phyloP scores from a whole-genome alignment of 2,797 vertebrate genomes.

The Lycodopsis pacificus region DNA sequence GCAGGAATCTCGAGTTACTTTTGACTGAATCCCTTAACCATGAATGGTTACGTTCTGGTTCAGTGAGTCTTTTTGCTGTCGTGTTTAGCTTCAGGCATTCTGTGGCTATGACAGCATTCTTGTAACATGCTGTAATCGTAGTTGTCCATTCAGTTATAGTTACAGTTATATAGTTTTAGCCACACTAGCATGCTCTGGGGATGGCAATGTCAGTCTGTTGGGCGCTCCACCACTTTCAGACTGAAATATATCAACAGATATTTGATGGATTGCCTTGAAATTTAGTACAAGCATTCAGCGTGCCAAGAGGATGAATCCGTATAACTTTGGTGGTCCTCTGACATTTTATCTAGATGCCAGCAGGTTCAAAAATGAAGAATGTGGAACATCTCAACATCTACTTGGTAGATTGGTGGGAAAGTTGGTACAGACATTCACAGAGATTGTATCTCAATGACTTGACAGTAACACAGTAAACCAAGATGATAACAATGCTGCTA shows the following conservation, averaged over 20 bases:
- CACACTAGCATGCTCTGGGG: neutral
- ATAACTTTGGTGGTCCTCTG: neutral
- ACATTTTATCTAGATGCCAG: neutral
- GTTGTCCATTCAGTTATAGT: neutral
- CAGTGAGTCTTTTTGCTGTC: neutral
- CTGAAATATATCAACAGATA: neutral
- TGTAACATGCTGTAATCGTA: neutral
- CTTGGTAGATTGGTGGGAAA: neutral
- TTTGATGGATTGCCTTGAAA: neutral
- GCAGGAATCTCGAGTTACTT: constrained; percentile 49
- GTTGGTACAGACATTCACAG: neutral
- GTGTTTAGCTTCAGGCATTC: constrained; percentile 3
- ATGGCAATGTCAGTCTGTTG: neutral
- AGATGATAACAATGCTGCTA: neutral
- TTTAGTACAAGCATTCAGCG: neutral
- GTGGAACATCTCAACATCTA: constrained; percentile 6
- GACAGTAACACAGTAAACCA: neutral
- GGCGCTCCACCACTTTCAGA: neutral
- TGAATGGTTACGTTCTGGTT: constrained; percentile 39
- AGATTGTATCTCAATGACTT: neutral
- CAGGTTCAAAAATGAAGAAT: neutral
- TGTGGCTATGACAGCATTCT: constrained; percentile 11
- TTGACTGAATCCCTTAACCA: constrained; percentile 15
- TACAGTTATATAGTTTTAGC: too few species aligned
- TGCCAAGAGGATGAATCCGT: neutral